phyloP scores from a whole-genome alignment of 2,797 vertebrate species.

The Manis javanica region DNA sequence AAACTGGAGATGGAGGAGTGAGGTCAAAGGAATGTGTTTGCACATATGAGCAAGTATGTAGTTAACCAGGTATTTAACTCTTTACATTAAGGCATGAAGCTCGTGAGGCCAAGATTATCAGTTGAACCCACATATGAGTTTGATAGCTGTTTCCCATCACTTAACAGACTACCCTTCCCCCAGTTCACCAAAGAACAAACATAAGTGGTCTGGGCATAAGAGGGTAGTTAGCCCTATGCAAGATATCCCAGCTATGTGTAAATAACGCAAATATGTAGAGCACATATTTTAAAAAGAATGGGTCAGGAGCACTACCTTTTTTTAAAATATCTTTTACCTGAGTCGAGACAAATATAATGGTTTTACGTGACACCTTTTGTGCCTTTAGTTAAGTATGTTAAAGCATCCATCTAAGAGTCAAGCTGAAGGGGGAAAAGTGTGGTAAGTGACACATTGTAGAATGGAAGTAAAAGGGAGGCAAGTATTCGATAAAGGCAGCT shows the following conservation, averaged over 20 bases:
- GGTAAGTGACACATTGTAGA: background rate
- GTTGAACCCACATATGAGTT: background rate
- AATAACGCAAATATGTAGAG: background rate
- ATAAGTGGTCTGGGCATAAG: background rate
- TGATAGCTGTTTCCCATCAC: background rate
- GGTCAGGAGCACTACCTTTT: background rate
- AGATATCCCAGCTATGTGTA: background rate
- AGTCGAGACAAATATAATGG: conserved; percentile 35
- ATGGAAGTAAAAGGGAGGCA: conserved; percentile 6
- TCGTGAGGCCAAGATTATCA: background rate
- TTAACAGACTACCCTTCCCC: background rate
- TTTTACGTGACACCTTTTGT: conserved; percentile 16
- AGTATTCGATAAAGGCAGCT: background rate
- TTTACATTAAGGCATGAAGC: background rate
- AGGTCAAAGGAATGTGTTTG: background rate
- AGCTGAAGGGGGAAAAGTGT: background rate
- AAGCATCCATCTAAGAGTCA: conserved; percentile 20
- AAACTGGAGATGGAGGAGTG: background rate
- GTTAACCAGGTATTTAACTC: background rate
- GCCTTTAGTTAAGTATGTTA: conserved; percentile 37
- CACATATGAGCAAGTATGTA: background rate
- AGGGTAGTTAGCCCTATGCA: background rate
- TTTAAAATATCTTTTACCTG: background rate
- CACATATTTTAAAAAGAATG: background rate
- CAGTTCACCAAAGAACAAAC: background rate